Conservation (phyloP, 2,797 vertebrate species). For the Miichthys miiuy region DNA sequence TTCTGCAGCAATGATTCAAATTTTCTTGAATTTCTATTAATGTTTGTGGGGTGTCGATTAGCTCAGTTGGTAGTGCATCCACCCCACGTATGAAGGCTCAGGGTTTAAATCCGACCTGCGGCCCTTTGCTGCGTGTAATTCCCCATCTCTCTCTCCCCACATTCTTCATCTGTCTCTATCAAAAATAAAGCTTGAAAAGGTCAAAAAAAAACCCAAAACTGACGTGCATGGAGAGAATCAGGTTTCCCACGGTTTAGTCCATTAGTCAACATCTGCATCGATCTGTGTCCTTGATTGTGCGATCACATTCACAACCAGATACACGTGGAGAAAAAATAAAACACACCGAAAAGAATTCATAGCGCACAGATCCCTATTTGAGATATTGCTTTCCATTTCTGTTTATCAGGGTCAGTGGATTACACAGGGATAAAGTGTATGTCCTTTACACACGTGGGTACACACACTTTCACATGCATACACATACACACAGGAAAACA, state of each 20-base stretch:
- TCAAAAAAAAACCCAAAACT: no score
- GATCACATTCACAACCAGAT: constrained; percentile 44
- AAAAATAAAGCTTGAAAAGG: no score
- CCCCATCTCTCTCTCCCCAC: no score
- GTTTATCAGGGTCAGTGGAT: constrained; percentile 69
- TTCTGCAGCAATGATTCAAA: no score
- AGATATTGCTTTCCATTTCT: constrained; percentile 43
- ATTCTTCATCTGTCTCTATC: no score
- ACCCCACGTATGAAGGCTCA: no score
- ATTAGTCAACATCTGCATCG: constrained; percentile 54
- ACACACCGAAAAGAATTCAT: constrained; percentile 32
- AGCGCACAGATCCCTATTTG: constrained; percentile 8
- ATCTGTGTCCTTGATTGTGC: constrained; percentile 66
- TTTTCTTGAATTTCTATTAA: no score
- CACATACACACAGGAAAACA: constrained; percentile 22
- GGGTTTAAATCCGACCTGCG: no score
- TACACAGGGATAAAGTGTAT: constrained; percentile 68
- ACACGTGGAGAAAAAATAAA: background rate
- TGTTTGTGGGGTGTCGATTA: no score
- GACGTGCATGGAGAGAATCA: constrained; percentile 1
- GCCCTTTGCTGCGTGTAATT: no score
- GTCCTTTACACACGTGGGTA: constrained; percentile 23
- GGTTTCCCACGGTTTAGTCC: constrained; percentile 72
- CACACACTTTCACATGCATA: constrained; percentile 40
- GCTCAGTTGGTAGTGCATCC: no score